Evolutionary conservation across 2,113 vertebrate species (phyloP).

Genomic region (Ochotona curzoniae): DNA sequence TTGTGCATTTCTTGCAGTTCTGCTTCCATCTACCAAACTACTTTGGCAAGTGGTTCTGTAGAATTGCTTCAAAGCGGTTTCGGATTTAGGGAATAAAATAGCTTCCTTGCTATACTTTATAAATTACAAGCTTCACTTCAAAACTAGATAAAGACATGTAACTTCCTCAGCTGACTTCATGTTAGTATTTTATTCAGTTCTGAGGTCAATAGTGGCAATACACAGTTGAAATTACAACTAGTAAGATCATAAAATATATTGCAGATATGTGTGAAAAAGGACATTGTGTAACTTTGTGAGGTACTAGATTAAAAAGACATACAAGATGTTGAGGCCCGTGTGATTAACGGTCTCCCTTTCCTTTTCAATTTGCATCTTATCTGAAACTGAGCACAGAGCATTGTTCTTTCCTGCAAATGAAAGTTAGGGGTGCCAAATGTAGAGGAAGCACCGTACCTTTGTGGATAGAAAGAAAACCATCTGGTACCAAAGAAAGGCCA

Average conservation of each 20-base stretch:
- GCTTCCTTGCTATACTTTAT: conserved; percentile 10
- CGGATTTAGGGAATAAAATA: conserved; percentile 41
- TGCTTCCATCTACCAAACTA: not conserved
- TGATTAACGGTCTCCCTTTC: not conserved
- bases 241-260: not conserved
- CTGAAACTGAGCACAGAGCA: not conserved
- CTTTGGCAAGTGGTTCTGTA: conserved; percentile 26
- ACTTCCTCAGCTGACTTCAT: conserved; percentile 18
- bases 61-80: conserved; percentile 42
- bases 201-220: not conserved
- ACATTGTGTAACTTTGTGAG: conserved; percentile 34
- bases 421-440: not conserved
- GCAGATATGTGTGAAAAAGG: not conserved
- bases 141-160: conserved; percentile 35
- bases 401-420: conserved; percentile 23
- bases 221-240: conserved; percentile 1
- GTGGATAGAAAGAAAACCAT: conserved; percentile 54
- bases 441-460: conserved; percentile 41
- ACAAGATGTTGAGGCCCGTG: not conserved
- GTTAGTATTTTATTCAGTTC: conserved; percentile 39
- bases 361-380: conserved; percentile 62
- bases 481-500: conserved; percentile 62
- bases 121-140: conserved; percentile 22
- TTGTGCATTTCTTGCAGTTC: not conserved
- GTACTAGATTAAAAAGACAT: no score